Base-by-base conservation (phyloP, 2,888 invertebrate species). In the Stratiomys singularior region DNA sequence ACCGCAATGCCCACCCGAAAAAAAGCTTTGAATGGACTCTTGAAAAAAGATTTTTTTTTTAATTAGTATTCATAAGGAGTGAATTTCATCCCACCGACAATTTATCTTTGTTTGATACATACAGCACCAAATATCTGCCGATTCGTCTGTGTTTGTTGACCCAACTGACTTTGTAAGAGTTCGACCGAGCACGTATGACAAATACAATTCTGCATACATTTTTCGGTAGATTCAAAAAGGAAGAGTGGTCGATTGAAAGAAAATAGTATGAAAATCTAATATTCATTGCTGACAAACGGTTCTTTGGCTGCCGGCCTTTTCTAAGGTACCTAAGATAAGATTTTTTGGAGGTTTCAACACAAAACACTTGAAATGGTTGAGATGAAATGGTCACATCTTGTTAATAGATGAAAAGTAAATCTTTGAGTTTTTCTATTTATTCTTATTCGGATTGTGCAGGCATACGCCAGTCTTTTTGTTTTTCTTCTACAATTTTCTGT, bases 1-100 rank as follows among this genome's bases (percentile, higher is more conserved):
- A 69, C 69, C 69, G 47, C 47, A 69, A 69, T 44, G 69, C 47
- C 66, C 23, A 11, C 69, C 46, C 15, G 37, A 66, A 69, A 46
- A 37, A 37, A 37, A 9, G 9, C 5, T 9, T 37, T 37, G 3
- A 9, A 37, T 5, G 9, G 9, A 9, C 3, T 9, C 9, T 9
- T 37, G 5, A 9, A 37, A 37, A 37, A 37, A 37, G 37, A 37
- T 37, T 37, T 37, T 46, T 69, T 67, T 67, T 66, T 46, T 69
- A 69, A 69, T 69, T 69, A 69, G 69, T 69, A 69, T 69, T 69
- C 69, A 69, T 46, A 69, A 47, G 47, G 69, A 69, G 47, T 69
- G 30, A 69, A 30, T 66, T 69, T 69, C 69, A 69, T 21, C 46
- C 69, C 27, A 47, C 69, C 46, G 47, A 21, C 69, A 69, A 69